Evolutionary conservation across 2,797 vertebrate genomes (phyloP).

Genomic region (Eulemur coronatus): DNA sequence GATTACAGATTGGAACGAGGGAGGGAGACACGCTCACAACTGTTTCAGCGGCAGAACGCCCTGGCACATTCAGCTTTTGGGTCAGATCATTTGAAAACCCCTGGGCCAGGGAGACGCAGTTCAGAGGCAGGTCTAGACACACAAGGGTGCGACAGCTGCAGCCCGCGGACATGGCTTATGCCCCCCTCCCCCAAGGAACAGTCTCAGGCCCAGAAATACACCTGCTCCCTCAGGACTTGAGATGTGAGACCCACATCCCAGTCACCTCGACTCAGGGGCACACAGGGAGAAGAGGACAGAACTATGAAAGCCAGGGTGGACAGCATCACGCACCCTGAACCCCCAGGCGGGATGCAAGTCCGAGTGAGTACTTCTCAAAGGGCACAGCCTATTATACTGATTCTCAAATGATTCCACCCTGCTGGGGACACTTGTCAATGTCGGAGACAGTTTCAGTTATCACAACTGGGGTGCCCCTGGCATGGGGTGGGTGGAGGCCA

Average conservation of each 20-base stretch:
- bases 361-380: background rate
- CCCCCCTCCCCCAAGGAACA: background rate
- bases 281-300: background rate
- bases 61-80: fast-evolving
- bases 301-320: background rate
- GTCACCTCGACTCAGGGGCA: background rate
- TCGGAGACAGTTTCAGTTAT: background rate
- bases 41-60: background rate
- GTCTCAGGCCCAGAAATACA: background rate
- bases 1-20: fast-evolving
- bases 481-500: background rate
- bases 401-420: background rate
- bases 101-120: fast-evolving
- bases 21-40: background rate
- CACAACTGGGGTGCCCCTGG: background rate
- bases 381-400: fast-evolving
- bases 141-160: background rate
- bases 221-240: background rate
- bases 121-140: background rate
- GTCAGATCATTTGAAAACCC: background rate
- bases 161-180: too few species aligned
- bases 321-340: fast-evolving
- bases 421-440: background rate
- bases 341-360: too few species aligned
- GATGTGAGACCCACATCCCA: background rate